phyloP scores from a whole-genome alignment of 2,888 invertebrate genomes.

The Panzeria rudis region DNA sequence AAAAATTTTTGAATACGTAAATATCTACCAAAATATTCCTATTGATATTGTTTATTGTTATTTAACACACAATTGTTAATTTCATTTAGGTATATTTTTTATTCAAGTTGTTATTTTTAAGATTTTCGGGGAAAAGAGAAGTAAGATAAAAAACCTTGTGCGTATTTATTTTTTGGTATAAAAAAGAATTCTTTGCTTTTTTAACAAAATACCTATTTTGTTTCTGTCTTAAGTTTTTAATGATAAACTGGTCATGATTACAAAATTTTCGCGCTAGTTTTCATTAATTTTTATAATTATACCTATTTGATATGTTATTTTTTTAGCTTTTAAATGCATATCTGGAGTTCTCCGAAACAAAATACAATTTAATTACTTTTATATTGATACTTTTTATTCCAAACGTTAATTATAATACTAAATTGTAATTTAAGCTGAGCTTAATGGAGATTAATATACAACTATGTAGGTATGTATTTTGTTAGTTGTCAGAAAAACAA shows the following conservation, averaged over 20 bases:
- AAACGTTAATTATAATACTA: constrained; percentile 7
- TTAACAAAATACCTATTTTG: constrained; percentile 26
- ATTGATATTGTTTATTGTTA: constrained; percentile 6
- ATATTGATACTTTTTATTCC: not conserved
- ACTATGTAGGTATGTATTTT: not conserved
- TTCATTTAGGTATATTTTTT: constrained; percentile 3
- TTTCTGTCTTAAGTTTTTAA: constrained; percentile 58
- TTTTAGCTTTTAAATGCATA: too few species aligned
- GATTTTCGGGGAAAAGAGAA: not conserved
- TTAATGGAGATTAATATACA: constrained; percentile 30
- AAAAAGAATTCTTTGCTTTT: constrained; percentile 39
- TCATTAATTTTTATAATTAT: constrained; percentile 18
- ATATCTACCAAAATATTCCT: not conserved
- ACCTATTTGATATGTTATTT: constrained; percentile 36
- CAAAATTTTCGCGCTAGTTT: constrained; percentile 30
- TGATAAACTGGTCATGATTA: constrained; percentile 69
- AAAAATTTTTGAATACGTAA: constrained; percentile 32
- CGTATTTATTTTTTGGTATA: constrained; percentile 35
- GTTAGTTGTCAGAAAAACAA: constrained; percentile 15
- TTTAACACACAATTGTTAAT: constrained; percentile 34
- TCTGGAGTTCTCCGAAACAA: constrained; percentile 11
- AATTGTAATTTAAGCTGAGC: constrained; percentile 21
- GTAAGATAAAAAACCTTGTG: constrained; percentile 46
- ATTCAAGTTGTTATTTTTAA: constrained; percentile 9
- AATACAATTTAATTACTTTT: constrained; percentile 9